phyloP scores from a whole-genome alignment of 1,140 invertebrate genomes.

The Zaprionus ghesquierei region DNA sequence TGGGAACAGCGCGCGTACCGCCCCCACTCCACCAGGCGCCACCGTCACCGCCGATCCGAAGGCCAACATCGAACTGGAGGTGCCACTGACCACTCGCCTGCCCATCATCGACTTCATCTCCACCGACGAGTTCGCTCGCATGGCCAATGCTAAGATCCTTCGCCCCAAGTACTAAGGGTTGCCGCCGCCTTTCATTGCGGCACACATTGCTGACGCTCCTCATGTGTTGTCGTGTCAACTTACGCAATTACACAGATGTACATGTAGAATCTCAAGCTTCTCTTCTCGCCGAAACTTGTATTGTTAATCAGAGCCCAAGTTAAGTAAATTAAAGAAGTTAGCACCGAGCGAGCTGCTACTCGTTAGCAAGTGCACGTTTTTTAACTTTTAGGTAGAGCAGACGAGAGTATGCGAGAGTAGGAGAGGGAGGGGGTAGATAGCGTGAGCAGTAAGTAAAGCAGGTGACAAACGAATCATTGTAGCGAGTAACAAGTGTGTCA shows the following conservation, averaged over 20 bases:
- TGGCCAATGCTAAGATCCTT: constrained; percentile 5
- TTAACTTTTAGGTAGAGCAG: too few relatives aligned
- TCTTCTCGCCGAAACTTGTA: background rate
- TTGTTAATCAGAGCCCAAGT: background rate
- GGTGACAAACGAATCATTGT: too few relatives aligned
- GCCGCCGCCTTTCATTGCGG: background rate
- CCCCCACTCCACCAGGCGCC: background rate
- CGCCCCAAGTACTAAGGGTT: background rate
- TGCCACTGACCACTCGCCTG: constrained; percentile 50
- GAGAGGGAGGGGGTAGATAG: too few relatives aligned
- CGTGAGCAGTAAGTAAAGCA: too few relatives aligned
- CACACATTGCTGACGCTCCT: too few relatives aligned
- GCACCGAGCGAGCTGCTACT: too few relatives aligned
- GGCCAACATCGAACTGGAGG: constrained; percentile 9
- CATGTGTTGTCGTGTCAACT: background rate
- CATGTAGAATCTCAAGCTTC: too few relatives aligned
- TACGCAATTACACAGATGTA: too few relatives aligned
- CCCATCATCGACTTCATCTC: constrained; percentile 68
- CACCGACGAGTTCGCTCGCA: constrained; percentile 56
- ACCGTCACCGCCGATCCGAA: background rate
- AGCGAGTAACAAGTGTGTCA: too few relatives aligned
- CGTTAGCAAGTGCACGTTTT: background rate
- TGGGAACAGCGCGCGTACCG: background rate
- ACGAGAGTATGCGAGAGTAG: too few relatives aligned
- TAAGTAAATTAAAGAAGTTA: too few relatives aligned